Evolutionary conservation across 2,113 vertebrate genomes (phyloP).

Genomic region (Himantopus leucocephalus): DNA sequence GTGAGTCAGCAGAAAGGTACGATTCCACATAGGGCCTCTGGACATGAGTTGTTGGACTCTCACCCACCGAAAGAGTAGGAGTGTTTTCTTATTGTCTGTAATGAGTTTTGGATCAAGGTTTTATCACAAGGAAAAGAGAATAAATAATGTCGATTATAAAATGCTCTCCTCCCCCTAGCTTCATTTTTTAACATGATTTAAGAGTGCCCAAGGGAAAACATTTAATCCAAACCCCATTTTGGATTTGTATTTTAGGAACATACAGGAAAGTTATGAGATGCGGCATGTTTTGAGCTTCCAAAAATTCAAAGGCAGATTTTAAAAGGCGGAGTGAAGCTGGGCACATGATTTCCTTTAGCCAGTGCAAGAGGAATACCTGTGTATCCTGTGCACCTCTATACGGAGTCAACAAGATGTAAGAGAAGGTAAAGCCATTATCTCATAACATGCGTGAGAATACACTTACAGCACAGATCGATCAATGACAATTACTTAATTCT

Average conservation of each 20-base stretch:
- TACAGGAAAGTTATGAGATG: not conserved
- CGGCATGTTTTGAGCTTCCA: not conserved
- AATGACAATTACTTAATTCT: not conserved
- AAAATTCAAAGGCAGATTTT: not conserved
- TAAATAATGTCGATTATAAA: not conserved
- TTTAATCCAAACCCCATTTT: not conserved
- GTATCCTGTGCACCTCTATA: not conserved
- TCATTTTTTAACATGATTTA: constrained; percentile 29
- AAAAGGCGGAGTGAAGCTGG: not conserved
- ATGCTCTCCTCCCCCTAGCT: not conserved
- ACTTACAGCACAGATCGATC: not conserved
- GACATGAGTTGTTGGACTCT: not conserved
- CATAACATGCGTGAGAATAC: not conserved
- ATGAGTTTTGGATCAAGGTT: constrained; percentile 28
- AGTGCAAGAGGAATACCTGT: not conserved
- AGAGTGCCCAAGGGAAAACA: not conserved
- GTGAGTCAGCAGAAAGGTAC: constrained; percentile 35
- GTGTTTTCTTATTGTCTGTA: not conserved
- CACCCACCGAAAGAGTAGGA: not conserved
- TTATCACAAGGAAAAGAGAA: constrained; percentile 6
- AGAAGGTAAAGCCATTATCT: not conserved
- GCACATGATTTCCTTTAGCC: not conserved
- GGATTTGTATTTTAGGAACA: constrained; percentile 32
- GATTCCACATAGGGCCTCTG: not conserved
- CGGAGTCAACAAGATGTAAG: not conserved